Evolutionary conservation across 1,140 invertebrate genomes (phyloP).

Genomic region (Asbolus verrucosus): DNA sequence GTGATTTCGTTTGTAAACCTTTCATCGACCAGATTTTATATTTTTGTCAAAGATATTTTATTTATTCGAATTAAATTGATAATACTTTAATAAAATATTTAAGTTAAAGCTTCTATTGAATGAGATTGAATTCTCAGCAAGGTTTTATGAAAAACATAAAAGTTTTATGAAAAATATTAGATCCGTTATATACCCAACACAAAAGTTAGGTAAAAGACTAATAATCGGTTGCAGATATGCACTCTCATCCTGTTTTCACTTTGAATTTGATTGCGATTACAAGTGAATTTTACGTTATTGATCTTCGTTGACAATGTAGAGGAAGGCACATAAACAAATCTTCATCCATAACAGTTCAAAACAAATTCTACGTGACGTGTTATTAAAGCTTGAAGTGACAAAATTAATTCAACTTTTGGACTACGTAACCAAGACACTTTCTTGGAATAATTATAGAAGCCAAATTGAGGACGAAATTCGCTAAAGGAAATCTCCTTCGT

Average conservation of each 20-base stretch:
- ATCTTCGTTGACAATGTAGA: not conserved
- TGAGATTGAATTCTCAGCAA: conserved; percentile 27
- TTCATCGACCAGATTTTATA: not conserved
- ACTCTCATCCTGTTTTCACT: conserved; percentile 28
- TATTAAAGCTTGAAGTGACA: conserved; percentile 22
- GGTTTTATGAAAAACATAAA: conserved; percentile 33
- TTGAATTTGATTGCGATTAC: conserved; percentile 41
- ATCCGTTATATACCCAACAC: conserved; percentile 30
- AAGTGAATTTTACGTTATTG: conserved; percentile 10
- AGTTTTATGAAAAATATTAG: conserved; percentile 39
- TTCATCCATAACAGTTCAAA: conserved; percentile 16
- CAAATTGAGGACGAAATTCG: conserved; percentile 24
- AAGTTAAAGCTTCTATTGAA: conserved; percentile 14
- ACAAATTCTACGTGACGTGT: conserved; percentile 22
- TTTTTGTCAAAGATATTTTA: not conserved
- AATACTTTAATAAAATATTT: conserved; percentile 13
- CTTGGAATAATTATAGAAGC: conserved; percentile 36
- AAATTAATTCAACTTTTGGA: conserved; percentile 34
- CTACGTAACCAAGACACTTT: conserved; percentile 38
- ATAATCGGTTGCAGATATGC: conserved; percentile 44
- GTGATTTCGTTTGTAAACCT: too few species aligned
- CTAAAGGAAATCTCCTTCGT: conserved; percentile 30
- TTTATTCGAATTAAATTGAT: conserved; percentile 28
- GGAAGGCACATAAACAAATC: not conserved
- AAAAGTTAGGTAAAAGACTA: conserved; percentile 42